A percentile compares a stretch with the other conserved stretches of the same genome.
These are phyloP conservation scores for Anolis carolinensis DNA, from an alignment of 2,113 vertebrate species.

Conservation along the genomic window DNA sequence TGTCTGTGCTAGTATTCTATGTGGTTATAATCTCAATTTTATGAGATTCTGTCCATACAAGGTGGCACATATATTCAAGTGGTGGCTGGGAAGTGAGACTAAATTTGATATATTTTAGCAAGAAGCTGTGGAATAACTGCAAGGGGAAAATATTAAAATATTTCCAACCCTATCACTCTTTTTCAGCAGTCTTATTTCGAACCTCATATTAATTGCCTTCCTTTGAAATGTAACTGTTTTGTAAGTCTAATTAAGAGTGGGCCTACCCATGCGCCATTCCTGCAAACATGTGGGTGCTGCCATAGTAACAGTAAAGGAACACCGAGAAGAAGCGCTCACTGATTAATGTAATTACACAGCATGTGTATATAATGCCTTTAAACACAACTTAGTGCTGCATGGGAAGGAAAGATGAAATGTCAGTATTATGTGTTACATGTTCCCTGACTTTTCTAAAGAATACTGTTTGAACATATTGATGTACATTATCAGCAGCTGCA, in stretches of 20 bases:
- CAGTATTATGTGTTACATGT: constrained; percentile 61
- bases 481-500: constrained; percentile 38
- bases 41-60: background rate
- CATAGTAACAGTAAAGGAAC: constrained; percentile 77
- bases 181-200: constrained; percentile 61
- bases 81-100: background rate
- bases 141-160: constrained; percentile 46
- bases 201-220: constrained; percentile 71
- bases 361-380: constrained; percentile 72
- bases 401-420: constrained; percentile 67
- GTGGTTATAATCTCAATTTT: background rate
- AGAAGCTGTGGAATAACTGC: constrained; percentile 42
- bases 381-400: constrained; percentile 73
- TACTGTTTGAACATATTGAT: constrained; percentile 46
- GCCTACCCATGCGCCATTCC: constrained; percentile 70
- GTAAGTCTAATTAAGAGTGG: constrained; percentile 74
- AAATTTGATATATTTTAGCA: constrained; percentile 41
- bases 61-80: background rate
- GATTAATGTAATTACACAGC: constrained; percentile 81
- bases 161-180: constrained; percentile 57
- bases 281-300: constrained; percentile 71
- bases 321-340: constrained; percentile 68
- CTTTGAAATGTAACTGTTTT: constrained; percentile 73
- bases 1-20: background rate
- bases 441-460: constrained; percentile 60